Evolutionary conservation across 2,797 vertebrate species (phyloP).

Genomic region (Lagorchestes hirsutus): DNA sequence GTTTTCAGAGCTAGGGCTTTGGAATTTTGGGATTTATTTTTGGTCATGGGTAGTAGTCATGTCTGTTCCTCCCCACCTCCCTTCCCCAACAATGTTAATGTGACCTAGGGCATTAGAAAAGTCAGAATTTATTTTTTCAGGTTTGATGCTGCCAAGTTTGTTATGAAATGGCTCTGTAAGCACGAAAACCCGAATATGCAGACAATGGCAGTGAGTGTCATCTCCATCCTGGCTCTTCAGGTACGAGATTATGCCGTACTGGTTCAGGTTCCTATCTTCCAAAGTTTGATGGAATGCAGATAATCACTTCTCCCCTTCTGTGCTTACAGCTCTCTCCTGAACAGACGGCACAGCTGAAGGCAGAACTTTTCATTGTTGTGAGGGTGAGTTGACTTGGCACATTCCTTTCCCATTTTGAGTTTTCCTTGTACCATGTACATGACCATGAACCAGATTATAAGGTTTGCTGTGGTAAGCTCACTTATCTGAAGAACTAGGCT

Average conservation of each 20-base stretch:
- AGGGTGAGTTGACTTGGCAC: constrained; percentile 69
- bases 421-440: neutral
- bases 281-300: neutral
- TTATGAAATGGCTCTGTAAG: constrained; percentile 95
- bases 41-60: neutral
- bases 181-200: constrained; percentile 95
- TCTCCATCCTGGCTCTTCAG: constrained; percentile 94
- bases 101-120: constrained; percentile 44
- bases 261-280: neutral
- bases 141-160: constrained; percentile 94
- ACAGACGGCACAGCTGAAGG: constrained; percentile 91
- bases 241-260: constrained; percentile 77
- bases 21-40: constrained; percentile 21
- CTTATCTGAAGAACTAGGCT: neutral
- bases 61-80: neutral
- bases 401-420: neutral
- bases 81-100: neutral
- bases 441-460: neutral
- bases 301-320: constrained; percentile 33
- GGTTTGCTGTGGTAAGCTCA: neutral
- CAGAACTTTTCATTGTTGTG: constrained; percentile 91
- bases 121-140: constrained; percentile 80
- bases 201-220: constrained; percentile 94
- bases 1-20: constrained; percentile 30
- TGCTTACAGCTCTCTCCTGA: constrained; percentile 91